Conservation (phyloP, 2,113 vertebrate species). For the Saguinus midas region DNA sequence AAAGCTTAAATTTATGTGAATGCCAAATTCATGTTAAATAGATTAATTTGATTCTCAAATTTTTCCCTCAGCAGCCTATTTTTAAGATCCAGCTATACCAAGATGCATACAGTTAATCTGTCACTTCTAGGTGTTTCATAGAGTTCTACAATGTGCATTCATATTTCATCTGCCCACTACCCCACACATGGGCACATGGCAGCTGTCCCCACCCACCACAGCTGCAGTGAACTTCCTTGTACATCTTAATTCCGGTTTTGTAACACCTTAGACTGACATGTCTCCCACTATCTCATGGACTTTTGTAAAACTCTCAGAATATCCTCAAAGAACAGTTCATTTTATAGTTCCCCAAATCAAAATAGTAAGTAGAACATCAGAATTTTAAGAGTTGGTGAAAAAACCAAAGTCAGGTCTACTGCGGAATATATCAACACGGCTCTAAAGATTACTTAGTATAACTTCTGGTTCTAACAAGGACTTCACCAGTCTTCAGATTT, state of each 20-base stretch:
- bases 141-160: rapidly evolving
- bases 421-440: neutral
- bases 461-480: neutral
- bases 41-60: neutral
- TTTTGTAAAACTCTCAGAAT: neutral
- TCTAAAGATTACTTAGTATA: neutral
- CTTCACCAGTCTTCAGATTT: neutral
- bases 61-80: neutral
- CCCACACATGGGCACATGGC: no score
- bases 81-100: neutral
- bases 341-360: neutral
- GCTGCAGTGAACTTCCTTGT: no score
- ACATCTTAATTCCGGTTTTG: neutral
- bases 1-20: neutral
- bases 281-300: rapidly evolving
- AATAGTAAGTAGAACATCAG: neutral
- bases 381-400: neutral
- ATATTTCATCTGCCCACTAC: no score
- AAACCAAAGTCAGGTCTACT: neutral
- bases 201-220: rapidly evolving
- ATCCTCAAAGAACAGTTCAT: neutral
- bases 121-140: rapidly evolving
- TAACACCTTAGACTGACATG: no score
- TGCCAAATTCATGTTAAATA: neutral
- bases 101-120: neutral